A percentile compares a stretch with the other conserved stretches of the same genome.
These are phyloP conservation scores for Mallotus villosus DNA, from an alignment of 2,797 vertebrate genomes.

Conservation along the genomic window DNA sequence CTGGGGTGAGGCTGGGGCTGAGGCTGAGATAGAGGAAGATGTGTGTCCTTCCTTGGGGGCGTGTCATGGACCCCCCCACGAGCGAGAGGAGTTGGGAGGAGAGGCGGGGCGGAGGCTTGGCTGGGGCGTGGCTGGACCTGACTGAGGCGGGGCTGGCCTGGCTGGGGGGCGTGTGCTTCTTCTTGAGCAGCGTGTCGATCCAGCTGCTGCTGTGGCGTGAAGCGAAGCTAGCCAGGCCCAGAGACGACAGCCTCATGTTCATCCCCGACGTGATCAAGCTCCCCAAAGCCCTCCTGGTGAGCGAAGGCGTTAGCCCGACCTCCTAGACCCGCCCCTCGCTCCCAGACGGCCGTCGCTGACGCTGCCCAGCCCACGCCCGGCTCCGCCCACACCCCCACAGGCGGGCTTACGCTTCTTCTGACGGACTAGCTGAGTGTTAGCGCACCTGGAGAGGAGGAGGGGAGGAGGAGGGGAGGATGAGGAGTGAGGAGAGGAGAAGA, in stretches of 20 bases:
- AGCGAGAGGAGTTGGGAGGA: conserved; percentile 66
- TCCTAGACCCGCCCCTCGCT: conserved; percentile 70
- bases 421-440: conserved; percentile 86
- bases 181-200: conserved; percentile 90
- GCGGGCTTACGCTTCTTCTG: conserved; percentile 84
- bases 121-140: conserved; percentile 71
- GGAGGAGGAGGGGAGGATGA: background rate
- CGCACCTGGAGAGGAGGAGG: conserved; percentile 79
- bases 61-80: conserved; percentile 57
- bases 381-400: conserved; percentile 51
- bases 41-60: conserved; percentile 49
- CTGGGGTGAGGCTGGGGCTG: conserved; percentile 19
- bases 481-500: too few relatives aligned
- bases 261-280: conserved; percentile 95
- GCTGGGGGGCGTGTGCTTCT: conserved; percentile 65
- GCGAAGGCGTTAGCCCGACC: conserved; percentile 94
- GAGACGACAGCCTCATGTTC: conserved; percentile 91
- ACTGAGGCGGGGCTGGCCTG: conserved; percentile 32
- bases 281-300: conserved; percentile 93
- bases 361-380: conserved; percentile 57
- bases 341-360: conserved; percentile 79
- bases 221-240: conserved; percentile 82
- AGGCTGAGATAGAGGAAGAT: conserved; percentile 16
- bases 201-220: conserved; percentile 83
- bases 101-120: conserved; percentile 52